A percentile compares a stretch with the other conserved stretches of the same genome.
Evolutionary conservation across 1,140 invertebrate species (phyloP).

Genomic region (Nebria ingens): DNA sequence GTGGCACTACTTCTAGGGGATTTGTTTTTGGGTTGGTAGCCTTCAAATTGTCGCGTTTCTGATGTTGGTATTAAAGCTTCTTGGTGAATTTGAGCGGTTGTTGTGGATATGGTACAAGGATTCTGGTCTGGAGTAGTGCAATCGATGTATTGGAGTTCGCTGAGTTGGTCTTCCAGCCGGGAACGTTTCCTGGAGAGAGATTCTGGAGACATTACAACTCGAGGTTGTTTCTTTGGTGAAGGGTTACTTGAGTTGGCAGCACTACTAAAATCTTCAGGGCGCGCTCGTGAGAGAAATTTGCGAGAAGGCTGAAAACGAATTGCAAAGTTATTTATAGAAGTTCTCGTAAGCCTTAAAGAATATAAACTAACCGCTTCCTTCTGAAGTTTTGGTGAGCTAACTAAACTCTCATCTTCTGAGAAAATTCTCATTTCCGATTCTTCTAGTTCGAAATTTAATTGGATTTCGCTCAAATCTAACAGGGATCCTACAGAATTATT

Average conservation of each 20-base stretch:
- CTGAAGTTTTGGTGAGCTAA: conserved; percentile 41
- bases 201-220: conserved; percentile 37
- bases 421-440: conserved; percentile 78
- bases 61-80: neutral
- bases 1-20: conserved; percentile 27
- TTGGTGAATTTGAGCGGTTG: conserved; percentile 24
- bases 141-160: conserved; percentile 52
- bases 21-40: conserved; percentile 29
- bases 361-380: conserved; percentile 33
- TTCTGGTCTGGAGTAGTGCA: conserved; percentile 45
- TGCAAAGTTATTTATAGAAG: neutral
- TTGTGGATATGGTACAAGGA: conserved; percentile 24
- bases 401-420: conserved; percentile 66
- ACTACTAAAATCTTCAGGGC: conserved; percentile 39
- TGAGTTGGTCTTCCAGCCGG: conserved; percentile 49
- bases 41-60: conserved; percentile 12
- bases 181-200: conserved; percentile 41
- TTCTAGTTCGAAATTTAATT: conserved; percentile 71
- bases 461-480: conserved; percentile 68
- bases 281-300: conserved; percentile 33
- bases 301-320: conserved; percentile 14
- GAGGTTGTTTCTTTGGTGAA: conserved; percentile 43
- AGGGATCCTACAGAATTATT: conserved; percentile 36
- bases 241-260: conserved; percentile 41
- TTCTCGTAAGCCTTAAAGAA: too few relatives aligned